Conservation (phyloP, 2,888 invertebrate genomes). For the Germaria angustata region DNA sequence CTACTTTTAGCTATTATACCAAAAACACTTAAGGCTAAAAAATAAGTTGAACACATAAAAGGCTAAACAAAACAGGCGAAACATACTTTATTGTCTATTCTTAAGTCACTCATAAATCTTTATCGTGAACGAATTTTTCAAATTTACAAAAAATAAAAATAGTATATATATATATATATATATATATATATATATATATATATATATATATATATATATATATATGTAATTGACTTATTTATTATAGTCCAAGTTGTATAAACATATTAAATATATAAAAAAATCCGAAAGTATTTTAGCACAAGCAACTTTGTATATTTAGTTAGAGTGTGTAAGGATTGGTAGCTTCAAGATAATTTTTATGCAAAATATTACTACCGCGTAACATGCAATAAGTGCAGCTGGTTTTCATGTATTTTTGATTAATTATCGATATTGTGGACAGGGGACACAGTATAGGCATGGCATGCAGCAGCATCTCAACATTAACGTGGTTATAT, state of each 20-base stretch:
- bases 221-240: conserved; percentile 65
- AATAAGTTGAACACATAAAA: conserved; percentile 18
- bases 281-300: not conserved
- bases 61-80: not conserved
- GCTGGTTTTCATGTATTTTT: conserved; percentile 62
- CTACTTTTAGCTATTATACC: conserved; percentile 45
- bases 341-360: conserved; percentile 53
- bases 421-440: conserved; percentile 60
- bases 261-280: not conserved
- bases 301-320: conserved; percentile 4
- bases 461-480: conserved; percentile 22
- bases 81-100: conserved; percentile 57
- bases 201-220: conserved; percentile 16
- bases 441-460: conserved; percentile 49
- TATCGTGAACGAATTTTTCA: conserved; percentile 50
- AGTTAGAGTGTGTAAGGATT: not conserved
- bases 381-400: conserved; percentile 60
- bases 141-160: conserved; percentile 29
- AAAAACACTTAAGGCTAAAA: conserved; percentile 57
- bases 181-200: conserved; percentile 14
- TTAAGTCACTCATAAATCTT: conserved; percentile 61
- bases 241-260: conserved; percentile 60
- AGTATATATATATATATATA: not conserved
- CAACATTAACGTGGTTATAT: conserved; percentile 22
- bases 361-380: conserved; percentile 61